Conservation (phyloP, 2,888 invertebrate genomes). For the Sympetrum striolatum region DNA sequence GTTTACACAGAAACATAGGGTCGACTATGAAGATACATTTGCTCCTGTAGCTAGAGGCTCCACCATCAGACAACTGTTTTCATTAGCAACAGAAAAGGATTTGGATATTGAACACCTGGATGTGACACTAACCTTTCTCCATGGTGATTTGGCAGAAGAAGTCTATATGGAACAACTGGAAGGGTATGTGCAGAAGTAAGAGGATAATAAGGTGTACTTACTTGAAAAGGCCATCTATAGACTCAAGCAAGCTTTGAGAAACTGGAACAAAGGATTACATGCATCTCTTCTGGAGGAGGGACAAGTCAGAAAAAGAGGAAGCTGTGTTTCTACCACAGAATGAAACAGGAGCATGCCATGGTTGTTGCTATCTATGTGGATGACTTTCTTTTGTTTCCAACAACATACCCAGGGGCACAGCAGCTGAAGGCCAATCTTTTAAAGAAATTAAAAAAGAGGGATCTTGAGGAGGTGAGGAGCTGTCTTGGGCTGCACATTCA, state of each 20-base stretch:
- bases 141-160: no score
- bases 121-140: background rate
- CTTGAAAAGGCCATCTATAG: conserved; percentile 51
- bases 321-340: conserved; percentile 48
- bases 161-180: no score
- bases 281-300: no score
- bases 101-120: background rate
- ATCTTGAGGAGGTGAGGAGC: conserved; percentile 44
- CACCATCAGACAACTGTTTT: background rate
- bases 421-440: background rate
- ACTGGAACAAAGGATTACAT: conserved; percentile 47
- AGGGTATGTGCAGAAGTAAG: no score
- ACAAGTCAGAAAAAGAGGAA: conserved; percentile 47
- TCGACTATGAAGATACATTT: background rate
- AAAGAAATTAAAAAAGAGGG: conserved; percentile 44
- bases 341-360: background rate
- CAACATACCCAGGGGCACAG: background rate
- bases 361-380: conserved; percentile 49
- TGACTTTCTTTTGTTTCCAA: conserved; percentile 49
- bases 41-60: background rate
- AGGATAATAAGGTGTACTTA: conserved; percentile 42
- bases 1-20: no score
- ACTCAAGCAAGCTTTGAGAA: conserved; percentile 48
- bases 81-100: background rate
- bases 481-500: conserved; percentile 27